A percentile compares a stretch with the other conserved stretches of the same genome.
Evolutionary conservation across 2,888 invertebrate species (phyloP).

Genomic region (Harmothoe impar): DNA sequence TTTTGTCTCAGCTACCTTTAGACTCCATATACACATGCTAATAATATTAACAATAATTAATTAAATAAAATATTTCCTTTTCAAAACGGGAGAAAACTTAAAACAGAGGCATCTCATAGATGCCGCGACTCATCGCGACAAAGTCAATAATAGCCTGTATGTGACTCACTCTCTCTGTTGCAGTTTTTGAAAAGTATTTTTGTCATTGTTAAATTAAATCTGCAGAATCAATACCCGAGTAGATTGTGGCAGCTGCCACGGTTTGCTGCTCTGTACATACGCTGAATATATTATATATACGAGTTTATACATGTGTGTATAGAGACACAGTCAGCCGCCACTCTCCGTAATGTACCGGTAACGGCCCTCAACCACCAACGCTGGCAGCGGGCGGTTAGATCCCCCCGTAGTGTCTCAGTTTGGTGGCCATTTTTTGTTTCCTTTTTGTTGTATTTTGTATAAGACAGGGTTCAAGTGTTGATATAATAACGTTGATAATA

Average conservation of each 20-base stretch:
- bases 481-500: conserved; percentile 18
- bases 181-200: not conserved
- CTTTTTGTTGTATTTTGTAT: not conserved
- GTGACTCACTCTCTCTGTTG: not conserved
- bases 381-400: not conserved
- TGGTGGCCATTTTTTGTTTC: not conserved
- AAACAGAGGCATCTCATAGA: not conserved
- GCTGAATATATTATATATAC: conserved; percentile 31
- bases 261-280: conserved; percentile 2
- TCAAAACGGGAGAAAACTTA: not conserved
- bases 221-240: conserved; percentile 42
- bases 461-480: conserved; percentile 55
- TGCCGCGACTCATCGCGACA: too few species aligned
- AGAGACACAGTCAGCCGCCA: not conserved
- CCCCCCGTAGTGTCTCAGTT: not conserved
- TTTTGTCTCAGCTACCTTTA: conserved; percentile 26
- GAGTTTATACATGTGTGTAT: not conserved
- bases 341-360: not conserved
- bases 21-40: conserved; percentile 38
- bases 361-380: not conserved
- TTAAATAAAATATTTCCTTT: not conserved
- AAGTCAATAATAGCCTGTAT: not conserved
- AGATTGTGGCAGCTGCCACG: not conserved
- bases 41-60: not conserved
- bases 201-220: conserved; percentile 16